Evolutionary conservation across 2,113 vertebrate genomes (phyloP).

Genomic region (Tonatia bakeri): DNA sequence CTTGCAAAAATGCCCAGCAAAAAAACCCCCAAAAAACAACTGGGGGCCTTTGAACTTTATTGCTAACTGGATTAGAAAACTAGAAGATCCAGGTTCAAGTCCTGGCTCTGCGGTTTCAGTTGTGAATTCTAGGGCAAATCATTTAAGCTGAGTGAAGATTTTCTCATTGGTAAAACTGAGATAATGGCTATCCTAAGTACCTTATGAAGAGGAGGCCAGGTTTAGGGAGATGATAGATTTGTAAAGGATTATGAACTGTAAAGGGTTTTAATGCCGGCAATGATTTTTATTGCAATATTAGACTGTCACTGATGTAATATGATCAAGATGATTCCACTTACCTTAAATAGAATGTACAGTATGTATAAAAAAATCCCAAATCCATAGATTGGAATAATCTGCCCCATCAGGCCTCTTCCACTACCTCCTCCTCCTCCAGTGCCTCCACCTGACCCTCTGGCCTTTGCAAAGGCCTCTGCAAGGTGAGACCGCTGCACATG

Average conservation of each 20-base stretch:
- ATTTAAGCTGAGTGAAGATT: neutral
- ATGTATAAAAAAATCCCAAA: conserved; percentile 97
- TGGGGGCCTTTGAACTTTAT: neutral
- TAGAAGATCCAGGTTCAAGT: conserved; percentile 20
- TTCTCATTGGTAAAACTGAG: conserved; percentile 37
- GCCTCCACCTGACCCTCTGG: conserved; percentile 77
- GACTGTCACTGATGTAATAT: neutral
- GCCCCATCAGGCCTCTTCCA: conserved; percentile 89
- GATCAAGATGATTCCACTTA: conserved; percentile 73
- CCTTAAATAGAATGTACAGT: conserved; percentile 95
- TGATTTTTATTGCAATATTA: neutral
- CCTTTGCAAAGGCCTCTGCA: conserved; percentile 85
- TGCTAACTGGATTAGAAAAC: neutral
- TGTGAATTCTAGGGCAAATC: conserved; percentile 20
- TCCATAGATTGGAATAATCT: conserved; percentile 95
- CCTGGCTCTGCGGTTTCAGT: neutral
- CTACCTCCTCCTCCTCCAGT: conserved; percentile 67
- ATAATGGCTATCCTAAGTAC: neutral
- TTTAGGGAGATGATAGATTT: neutral
- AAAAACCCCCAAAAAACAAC: neutral
- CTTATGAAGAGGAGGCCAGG: neutral
- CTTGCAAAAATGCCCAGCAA: neutral
- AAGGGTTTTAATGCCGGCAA: neutral
- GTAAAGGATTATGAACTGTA: neutral
- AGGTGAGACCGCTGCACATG: conserved; percentile 83